A percentile compares a stretch with the other conserved stretches of the same genome.
Evolutionary conservation across 2,113 vertebrate genomes (phyloP).

Genomic region (Xiphophorus hellerii): DNA sequence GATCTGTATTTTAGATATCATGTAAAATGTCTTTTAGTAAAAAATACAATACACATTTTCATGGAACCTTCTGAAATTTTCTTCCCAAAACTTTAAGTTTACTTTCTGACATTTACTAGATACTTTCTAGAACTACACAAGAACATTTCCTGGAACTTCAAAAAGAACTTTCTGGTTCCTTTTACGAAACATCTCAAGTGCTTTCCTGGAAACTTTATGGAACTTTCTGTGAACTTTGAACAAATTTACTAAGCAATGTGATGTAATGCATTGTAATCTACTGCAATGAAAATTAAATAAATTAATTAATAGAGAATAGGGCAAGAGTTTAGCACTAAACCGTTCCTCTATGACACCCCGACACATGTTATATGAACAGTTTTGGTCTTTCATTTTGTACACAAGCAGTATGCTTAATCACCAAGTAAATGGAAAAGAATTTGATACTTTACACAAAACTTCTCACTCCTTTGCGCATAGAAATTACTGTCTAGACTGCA

Average conservation of each 20-base stretch:
- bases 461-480: background rate
- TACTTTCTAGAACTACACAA: background rate
- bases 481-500: background rate
- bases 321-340: too few species aligned
- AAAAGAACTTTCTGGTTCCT: background rate
- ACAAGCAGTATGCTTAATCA: background rate
- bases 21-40: slow-evolving; percentile 20
- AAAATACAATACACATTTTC: background rate
- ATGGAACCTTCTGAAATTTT: background rate
- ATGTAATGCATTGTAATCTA: too few species aligned
- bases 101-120: background rate
- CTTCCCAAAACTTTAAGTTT: background rate
- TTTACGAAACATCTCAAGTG: background rate
- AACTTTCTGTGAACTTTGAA: background rate
- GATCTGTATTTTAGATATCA: slow-evolving; percentile 24
- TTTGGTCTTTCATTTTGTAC: background rate
- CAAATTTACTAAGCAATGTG: background rate
- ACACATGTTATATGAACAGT: too few species aligned
- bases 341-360: too few species aligned
- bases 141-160: background rate
- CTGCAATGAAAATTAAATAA: too few species aligned
- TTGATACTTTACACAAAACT: background rate
- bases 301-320: too few species aligned
- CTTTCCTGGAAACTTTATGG: background rate
- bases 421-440: background rate